Evolutionary conservation across 2,797 vertebrate species (phyloP).

Genomic region (Rhabdophis nuchalis): DNA sequence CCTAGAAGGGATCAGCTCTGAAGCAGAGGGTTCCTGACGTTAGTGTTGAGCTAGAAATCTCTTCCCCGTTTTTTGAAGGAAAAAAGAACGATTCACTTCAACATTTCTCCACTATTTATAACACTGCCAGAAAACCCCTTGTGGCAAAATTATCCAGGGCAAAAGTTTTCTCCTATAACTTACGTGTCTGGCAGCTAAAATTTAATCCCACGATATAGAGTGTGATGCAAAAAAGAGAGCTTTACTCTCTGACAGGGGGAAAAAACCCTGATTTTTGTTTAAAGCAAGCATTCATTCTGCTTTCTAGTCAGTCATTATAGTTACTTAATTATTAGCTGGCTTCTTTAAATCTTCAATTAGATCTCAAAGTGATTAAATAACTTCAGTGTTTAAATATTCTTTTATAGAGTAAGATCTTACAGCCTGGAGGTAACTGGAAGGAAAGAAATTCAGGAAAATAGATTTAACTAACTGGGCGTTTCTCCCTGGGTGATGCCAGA

Average conservation of each 20-base stretch:
- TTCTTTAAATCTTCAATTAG: neutral
- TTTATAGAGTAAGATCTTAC: neutral
- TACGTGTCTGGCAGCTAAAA: conserved; percentile 1
- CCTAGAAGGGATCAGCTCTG: neutral
- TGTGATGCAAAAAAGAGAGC: neutral
- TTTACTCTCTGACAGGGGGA: neutral
- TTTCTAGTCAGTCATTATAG: neutral
- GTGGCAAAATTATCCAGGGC: conserved; percentile 37
- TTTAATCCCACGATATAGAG: neutral
- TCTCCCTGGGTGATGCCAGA: neutral
- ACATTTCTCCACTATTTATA: conserved; percentile 36
- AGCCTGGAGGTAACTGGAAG: neutral
- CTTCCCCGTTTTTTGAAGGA: neutral
- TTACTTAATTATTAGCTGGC: conserved; percentile 26
- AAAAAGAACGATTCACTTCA: neutral
- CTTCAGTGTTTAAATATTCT: neutral
- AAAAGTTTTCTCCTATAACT: conserved; percentile 29
- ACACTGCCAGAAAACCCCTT: conserved; percentile 29
- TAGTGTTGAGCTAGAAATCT: neutral
- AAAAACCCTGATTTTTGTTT: neutral
- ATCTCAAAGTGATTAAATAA: neutral
- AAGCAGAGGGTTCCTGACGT: neutral
- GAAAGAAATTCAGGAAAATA: neutral
- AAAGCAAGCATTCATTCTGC: neutral
- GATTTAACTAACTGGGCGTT: neutral